Base-by-base conservation (phyloP, 2,797 vertebrate genomes). In the Myotis vivesi region DNA sequence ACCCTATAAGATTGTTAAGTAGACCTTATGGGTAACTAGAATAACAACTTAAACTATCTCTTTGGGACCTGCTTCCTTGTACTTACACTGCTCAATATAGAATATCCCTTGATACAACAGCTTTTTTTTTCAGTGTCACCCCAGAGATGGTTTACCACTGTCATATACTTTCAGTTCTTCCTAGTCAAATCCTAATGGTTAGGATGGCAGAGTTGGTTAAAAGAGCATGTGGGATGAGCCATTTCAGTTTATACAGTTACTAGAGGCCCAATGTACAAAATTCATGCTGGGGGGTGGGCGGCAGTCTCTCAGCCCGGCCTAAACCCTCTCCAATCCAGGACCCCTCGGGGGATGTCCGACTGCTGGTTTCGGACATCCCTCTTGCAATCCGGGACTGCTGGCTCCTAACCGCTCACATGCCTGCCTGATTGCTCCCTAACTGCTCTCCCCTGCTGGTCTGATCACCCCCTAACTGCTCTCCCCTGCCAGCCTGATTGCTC, bases 91-190 rank as follows among this genome's bases (percentile, higher is more conserved):
- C 38, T 25, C 8, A 81, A 28, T 87, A 44, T 71, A 80, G 71
- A 82, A 33, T 87, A 36, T 69, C 19, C 9, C 53, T 87, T 73
- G 13, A 79, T 49, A 41, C 41, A 77, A 13, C 8, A 59, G 46
- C 66, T n/a, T 89, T 94, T 85, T 85, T 75, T 83, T 77, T 36
- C 71, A 89, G 41, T 55, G n/a, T 79, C 36, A 75, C 68, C 23
- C 6, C 41, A 87, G 23, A 89, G 20, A 25, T 89, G 80, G 53
- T 57, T 95, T 38, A 28, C 51, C 30, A 38, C n/a, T 38, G 10
- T 91, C 59, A 62, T 36, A 6, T 69, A 53, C 22, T 92, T 80
- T 66, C 7, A 55, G 23, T 93, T 51, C 23, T 86, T n/a, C 33
- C n/a, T 57, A 20, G 44, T 64, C 28, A 44, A 79, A 85, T 84